These are phyloP conservation scores for Chelonus formosanus DNA, from an alignment of 2,888 invertebrate species.

Conservation along the genomic window DNA sequence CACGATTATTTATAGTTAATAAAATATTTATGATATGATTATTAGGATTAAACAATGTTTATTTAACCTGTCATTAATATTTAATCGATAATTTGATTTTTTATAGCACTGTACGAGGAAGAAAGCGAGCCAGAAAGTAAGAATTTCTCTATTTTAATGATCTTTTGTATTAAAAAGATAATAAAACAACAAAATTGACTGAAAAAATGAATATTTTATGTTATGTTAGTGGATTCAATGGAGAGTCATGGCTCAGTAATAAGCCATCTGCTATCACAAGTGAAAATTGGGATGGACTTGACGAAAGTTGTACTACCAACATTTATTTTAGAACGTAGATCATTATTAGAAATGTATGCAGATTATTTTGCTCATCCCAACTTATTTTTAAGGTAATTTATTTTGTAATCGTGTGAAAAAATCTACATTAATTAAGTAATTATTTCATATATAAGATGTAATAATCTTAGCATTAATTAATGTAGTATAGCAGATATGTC, in stretches of 20 bases:
- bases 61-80: too few species aligned
- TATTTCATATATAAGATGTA: background rate
- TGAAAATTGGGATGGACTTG: conserved; percentile 99
- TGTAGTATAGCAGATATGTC: conserved; percentile 87
- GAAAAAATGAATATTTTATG: background rate
- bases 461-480: conserved; percentile 4
- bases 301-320: conserved; percentile 99
- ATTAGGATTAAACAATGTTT: too few species aligned
- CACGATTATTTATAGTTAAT: too few species aligned
- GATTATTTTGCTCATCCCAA: conserved; percentile 99
- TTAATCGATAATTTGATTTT: conserved; percentile 18
- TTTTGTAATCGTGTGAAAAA: background rate
- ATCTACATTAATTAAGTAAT: conserved; percentile 1
- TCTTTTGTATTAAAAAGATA: conserved; percentile 1
- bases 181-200: background rate
- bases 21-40: too few species aligned
- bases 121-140: conserved; percentile 83
- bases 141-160: conserved; percentile 48
- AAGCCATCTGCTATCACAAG: conserved; percentile 95
- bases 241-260: conserved; percentile 98
- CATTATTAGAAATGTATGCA: conserved; percentile 99
- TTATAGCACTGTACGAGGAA: conserved; percentile 87
- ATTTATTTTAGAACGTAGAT: conserved; percentile 96
- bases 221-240: conserved; percentile 78
- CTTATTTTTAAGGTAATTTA: conserved; percentile 83